phyloP scores from a whole-genome alignment of 2,113 vertebrate genomes.

The Channa maculata region DNA sequence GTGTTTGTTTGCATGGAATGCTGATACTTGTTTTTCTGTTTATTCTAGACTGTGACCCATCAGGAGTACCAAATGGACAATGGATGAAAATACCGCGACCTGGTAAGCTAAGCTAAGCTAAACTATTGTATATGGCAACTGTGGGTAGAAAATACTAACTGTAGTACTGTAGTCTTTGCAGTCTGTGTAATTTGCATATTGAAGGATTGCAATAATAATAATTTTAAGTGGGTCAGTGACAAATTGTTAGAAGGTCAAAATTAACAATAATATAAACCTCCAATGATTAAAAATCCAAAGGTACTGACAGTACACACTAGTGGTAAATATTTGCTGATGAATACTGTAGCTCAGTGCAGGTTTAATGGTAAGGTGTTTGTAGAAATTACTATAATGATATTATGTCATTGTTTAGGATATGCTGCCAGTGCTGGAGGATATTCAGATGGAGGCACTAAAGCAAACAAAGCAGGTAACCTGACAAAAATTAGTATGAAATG shows the following conservation, averaged over 20 bases:
- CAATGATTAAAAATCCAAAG: too few relatives aligned
- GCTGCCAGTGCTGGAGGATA: conserved; percentile 25
- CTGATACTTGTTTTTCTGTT: not conserved
- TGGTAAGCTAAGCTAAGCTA: conserved; percentile 72
- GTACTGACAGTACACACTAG: not conserved
- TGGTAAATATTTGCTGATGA: not conserved
- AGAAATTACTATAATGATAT: not conserved
- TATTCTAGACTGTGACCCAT: conserved; percentile 77
- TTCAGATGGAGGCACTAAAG: conserved; percentile 54
- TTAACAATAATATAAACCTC: too few relatives aligned
- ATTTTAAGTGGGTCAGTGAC: too few relatives aligned
- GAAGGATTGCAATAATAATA: too few relatives aligned
- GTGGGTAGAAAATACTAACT: too few relatives aligned
- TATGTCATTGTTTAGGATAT: conserved; percentile 59
- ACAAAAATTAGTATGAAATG: too few relatives aligned
- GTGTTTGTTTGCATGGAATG: not conserved
- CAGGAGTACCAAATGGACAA: conserved; percentile 74
- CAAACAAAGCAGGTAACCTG: conserved; percentile 57
- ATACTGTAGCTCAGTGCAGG: not conserved
- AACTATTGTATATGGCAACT: too few relatives aligned
- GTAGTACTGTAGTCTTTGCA: too few relatives aligned
- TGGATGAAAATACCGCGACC: conserved; percentile 79
- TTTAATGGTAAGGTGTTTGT: not conserved
- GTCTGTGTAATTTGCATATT: too few relatives aligned
- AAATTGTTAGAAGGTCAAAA: too few relatives aligned